Conservation (phyloP, 2,797 vertebrate species). For the Galago senegalensis region DNA sequence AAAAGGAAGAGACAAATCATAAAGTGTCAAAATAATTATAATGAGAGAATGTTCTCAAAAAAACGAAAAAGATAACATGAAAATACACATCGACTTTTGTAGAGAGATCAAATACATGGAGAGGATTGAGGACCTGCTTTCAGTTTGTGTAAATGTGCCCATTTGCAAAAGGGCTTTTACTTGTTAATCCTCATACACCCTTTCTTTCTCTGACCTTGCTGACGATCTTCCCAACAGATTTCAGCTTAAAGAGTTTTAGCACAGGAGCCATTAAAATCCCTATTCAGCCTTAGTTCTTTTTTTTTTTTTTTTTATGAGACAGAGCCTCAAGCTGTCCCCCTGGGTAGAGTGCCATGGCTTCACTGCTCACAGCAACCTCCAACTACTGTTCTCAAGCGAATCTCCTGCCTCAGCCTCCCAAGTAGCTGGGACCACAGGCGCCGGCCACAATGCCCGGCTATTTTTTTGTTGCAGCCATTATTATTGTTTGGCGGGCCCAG, state of each 20-base stretch:
- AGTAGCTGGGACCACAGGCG: no score
- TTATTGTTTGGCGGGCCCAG: no score
- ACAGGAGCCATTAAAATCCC: neutral
- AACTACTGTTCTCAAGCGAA: no score
- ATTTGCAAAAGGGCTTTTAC: constrained; percentile 2
- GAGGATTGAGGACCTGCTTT: neutral
- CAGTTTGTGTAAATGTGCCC: neutral
- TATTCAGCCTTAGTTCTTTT: neutral
- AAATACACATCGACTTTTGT: constrained; percentile 1
- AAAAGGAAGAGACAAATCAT: neutral
- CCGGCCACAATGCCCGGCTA: no score
- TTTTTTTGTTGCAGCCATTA: no score
- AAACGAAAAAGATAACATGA: neutral
- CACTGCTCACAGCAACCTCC: no score
- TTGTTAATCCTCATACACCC: neutral
- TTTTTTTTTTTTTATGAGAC: no score
- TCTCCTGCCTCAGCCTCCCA: no score
- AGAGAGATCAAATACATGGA: neutral
- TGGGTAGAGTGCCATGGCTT: no score
- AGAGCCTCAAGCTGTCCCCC: no score
- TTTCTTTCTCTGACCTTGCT: neutral
- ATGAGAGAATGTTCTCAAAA: neutral
- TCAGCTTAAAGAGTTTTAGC: constrained; percentile 49
- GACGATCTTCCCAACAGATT: neutral
- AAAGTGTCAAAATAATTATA: constrained; percentile 36